phyloP scores from a whole-genome alignment of 2,888 invertebrate species.

The Acanthosepion lycidas region DNA sequence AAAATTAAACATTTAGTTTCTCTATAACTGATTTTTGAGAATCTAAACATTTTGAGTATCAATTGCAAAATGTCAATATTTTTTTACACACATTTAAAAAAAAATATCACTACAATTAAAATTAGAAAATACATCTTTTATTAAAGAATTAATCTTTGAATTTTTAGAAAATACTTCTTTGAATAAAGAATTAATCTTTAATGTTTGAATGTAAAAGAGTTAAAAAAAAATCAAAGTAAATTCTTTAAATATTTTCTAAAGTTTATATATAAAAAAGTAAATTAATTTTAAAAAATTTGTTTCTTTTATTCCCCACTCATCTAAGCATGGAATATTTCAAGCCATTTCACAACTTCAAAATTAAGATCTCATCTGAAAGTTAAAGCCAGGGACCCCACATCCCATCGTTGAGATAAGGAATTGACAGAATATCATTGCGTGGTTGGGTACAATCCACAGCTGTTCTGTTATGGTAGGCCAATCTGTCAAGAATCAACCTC shows the following conservation, averaged over 20 bases:
- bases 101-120: background rate
- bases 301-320: background rate
- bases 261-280: background rate
- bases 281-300: background rate
- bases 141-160: background rate
- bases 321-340: background rate
- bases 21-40: background rate
- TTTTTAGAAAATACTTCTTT: background rate
- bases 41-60: background rate
- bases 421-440: conserved; percentile 53
- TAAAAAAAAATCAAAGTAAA: background rate
- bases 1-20: background rate
- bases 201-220: background rate
- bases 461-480: conserved; percentile 55
- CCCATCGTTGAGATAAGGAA: conserved; percentile 58
- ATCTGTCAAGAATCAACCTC: conserved; percentile 53
- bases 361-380: background rate
- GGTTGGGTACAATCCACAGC: conserved; percentile 58
- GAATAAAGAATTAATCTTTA: background rate
- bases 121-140: background rate
- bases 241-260: background rate
- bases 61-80: background rate
- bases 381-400: conserved; percentile 60
- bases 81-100: background rate
- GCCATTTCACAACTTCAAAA: background rate